Evolutionary conservation across 64 coral and sea anemone species (phyloP), one percentile per base, ranked within the genome.

Genomic region (Stylophora pistillata): DNA sequence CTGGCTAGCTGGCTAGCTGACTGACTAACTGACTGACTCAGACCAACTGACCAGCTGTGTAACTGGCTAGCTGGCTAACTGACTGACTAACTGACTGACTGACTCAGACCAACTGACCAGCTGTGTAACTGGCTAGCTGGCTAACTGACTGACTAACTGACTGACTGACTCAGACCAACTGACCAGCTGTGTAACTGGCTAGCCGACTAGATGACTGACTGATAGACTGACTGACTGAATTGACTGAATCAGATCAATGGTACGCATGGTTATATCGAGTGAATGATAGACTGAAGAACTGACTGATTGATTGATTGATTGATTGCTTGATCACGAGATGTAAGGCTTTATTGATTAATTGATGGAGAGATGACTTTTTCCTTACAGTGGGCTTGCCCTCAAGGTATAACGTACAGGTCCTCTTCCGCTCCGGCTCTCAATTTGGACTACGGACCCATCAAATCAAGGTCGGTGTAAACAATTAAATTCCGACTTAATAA

Each of bases 321-420:
- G 18, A 63, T 18, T 63, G 10, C 21, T 9, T 9, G 41, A 15
- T 17, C 10, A 21, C 16, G 10, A 20, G 10, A 34, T 52, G 9
- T 20, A 75, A 6, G 33, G 30, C 33, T 34, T 53, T 1, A 53
- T 47, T 47, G 3, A 75, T 28, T 68, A 25, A 81, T 20, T 81
- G 56, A 61, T 81, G 25, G 58, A 81, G 5, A 52, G 21, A 28
- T 2, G 10, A 12, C 16, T 33, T 65, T 59, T 73, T 78, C 68
- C 34, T 81, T 47, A 21, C 77, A 96, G 95, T 96, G 95, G 95
- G 93, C 65, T 11, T 93, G 82, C 83, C 81, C 82, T 55, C 95
- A 96, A 63, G 95, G 95, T 71, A 17, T 96, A 55, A 66, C 91
- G 10, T 90, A 93, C 77, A 79, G 95, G 59, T 96, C 95, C 21